Conservation (phyloP, 2,113 vertebrate species). For the Gila orcuttii region DNA sequence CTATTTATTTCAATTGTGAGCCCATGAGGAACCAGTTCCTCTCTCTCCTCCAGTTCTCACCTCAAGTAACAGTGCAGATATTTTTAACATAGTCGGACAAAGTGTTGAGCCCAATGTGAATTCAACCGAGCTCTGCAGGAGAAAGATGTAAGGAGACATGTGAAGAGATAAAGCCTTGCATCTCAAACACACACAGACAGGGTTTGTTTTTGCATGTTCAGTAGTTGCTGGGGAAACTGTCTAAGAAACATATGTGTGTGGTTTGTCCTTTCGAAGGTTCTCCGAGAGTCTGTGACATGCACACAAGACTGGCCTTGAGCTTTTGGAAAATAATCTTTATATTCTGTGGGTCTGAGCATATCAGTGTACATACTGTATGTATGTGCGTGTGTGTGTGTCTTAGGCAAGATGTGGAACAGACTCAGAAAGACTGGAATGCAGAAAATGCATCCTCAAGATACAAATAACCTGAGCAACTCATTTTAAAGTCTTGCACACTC, state of each 20-base stretch:
- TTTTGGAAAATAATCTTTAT: background rate
- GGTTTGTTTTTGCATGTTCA: background rate
- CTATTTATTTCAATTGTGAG: background rate
- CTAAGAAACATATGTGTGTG: conserved; percentile 15
- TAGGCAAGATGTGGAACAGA: background rate
- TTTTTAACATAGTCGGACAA: background rate
- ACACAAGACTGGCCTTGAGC: background rate
- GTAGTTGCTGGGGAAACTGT: background rate
- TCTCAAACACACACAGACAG: conserved; percentile 1
- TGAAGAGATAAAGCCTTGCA: background rate
- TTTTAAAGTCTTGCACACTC: background rate
- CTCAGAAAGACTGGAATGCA: conserved; percentile 12
- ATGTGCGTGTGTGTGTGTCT: conserved; percentile 1
- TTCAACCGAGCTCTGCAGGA: conserved; percentile 22
- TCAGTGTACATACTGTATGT: background rate
- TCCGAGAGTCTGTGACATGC: background rate
- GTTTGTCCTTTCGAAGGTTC: background rate
- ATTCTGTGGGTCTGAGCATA: background rate
- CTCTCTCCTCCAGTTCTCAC: background rate
- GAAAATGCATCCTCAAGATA: conserved; percentile 16
- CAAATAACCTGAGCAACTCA: conserved; percentile 8
- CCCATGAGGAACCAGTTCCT: background rate
- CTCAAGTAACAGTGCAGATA: background rate
- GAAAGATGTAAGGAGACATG: background rate
- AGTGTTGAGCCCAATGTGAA: conserved; percentile 15